A percentile compares a stretch with the other conserved stretches of the same genome.
phyloP scores from a whole-genome alignment of 1,140 invertebrate genomes.

The Drosophila equinoxialis region DNA sequence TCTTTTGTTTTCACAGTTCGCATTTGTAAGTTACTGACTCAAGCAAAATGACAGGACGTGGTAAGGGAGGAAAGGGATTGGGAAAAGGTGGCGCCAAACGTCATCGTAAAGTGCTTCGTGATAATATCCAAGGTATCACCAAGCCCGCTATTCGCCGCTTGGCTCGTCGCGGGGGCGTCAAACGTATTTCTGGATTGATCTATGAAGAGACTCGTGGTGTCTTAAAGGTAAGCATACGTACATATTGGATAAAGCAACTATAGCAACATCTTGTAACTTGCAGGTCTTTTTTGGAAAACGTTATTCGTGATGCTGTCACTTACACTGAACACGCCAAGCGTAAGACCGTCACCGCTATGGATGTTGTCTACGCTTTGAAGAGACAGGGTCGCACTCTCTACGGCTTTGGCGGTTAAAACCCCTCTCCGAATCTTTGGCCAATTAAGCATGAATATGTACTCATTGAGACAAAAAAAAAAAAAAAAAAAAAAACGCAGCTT shows the following conservation, averaged over 20 bases:
- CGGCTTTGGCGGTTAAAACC: conserved; percentile 86
- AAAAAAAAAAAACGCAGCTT: background rate
- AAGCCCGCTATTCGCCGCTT: conserved; percentile 84
- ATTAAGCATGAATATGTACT: background rate
- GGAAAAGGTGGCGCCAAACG: conserved; percentile 89
- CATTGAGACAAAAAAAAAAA: background rate
- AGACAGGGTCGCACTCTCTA: conserved; percentile 89
- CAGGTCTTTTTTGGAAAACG: conserved; percentile 92
- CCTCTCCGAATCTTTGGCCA: background rate
- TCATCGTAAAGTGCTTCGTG: conserved; percentile 87
- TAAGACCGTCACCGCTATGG: conserved; percentile 94
- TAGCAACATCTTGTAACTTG: background rate
- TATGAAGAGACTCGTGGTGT: conserved; percentile 89
- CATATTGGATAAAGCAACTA: conserved; percentile 84
- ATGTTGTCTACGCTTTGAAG: conserved; percentile 93
- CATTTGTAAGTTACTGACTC: conserved; percentile 16
- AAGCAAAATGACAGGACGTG: conserved; percentile 86
- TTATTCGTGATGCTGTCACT: conserved; percentile 92
- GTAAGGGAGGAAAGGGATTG: conserved; percentile 88
- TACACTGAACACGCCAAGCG: conserved; percentile 92
- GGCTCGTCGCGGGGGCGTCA: conserved; percentile 90
- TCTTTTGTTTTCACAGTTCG: conserved; percentile 22
- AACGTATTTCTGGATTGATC: conserved; percentile 90
- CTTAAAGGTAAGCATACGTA: conserved; percentile 86
- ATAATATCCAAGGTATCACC: conserved; percentile 90